Evolutionary conservation across 2,888 invertebrate species (phyloP), one percentile per base, ranked within the genome.

Genomic region (Hydraecia micacea): DNA sequence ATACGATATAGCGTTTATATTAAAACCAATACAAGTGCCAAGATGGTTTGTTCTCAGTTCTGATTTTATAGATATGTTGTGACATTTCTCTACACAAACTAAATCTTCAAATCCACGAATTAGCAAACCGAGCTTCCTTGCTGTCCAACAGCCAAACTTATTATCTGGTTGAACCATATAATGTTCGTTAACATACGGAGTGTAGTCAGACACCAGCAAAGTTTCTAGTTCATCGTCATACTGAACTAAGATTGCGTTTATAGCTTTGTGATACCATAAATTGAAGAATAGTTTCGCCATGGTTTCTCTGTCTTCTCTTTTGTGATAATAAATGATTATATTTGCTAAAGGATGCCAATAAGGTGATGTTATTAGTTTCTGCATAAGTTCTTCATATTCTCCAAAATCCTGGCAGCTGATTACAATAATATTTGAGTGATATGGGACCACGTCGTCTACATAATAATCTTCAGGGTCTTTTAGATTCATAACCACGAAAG

Each of bases 331-430:
- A 13, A 96, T 66, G 66, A 96, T 87, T 9, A 95, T 83, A 60
- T 95, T 92, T 9, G 95, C 87, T 9, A 90, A 91, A 9, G 96
- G 93, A 86, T 96, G 93, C 95, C 95, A 96, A 82, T 94, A 94
- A 0, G 94, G 91, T 2, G 90, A 85, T 13, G 77, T 84, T 60
- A 91, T 80, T 4, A 91, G 80, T 89, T 93, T 93, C 5, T 82
- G 82, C 18, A 96, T 77, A n/a, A 91, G 91, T n/a, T 90, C 81
- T 90, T 95, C 94, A 83, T 94, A 94, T 32, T 94, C 89, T 9
- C 78, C 83, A 71, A 94, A 91, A 80, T 92, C 88, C 15, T 75
- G 70, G 58, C 93, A 93, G 60, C 87, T 89, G 0, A 96, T 90
- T 6, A 95, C 65, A 46, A 96, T 88, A 8, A 91, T 77, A 73